These are phyloP conservation scores for Clupea harengus DNA, from an alignment of 2,113 vertebrate species.

Conservation along the genomic window DNA sequence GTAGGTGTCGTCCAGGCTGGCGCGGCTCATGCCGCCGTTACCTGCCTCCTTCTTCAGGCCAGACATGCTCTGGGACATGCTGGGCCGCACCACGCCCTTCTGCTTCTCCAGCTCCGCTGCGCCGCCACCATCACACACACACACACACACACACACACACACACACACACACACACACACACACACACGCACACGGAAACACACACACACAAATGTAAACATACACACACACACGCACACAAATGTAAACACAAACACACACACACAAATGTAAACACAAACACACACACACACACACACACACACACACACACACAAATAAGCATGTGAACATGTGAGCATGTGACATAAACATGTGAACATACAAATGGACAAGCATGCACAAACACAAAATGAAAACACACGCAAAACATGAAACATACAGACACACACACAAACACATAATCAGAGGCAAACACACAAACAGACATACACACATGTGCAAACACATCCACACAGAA, in stretches of 20 bases:
- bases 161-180: neutral
- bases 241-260: neutral
- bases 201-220: neutral
- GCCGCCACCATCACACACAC: slow-evolving; percentile 39
- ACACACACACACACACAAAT: neutral
- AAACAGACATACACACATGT: slow-evolving; percentile 38
- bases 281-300: neutral
- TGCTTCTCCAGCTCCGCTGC: slow-evolving; percentile 97
- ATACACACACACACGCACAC: neutral
- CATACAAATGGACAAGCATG: neutral
- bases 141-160: slow-evolving; percentile 31
- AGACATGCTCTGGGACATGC: slow-evolving; percentile 89
- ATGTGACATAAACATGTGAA: neutral
- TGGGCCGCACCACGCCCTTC: slow-evolving; percentile 92
- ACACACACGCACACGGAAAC: neutral
- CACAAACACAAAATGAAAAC: neutral
- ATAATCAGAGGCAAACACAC: slow-evolving; percentile 26
- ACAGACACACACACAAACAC: slow-evolving; percentile 14
- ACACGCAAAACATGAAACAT: neutral
- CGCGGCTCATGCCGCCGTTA: slow-evolving; percentile 83
- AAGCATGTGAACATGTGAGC: neutral
- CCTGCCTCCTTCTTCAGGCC: slow-evolving; percentile 91
- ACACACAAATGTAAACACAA: neutral
- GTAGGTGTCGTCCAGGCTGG: slow-evolving; percentile 95
- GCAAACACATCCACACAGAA: neutral